Conservation (phyloP, 2,797 vertebrate species). For the Phoebastria nigripes region DNA sequence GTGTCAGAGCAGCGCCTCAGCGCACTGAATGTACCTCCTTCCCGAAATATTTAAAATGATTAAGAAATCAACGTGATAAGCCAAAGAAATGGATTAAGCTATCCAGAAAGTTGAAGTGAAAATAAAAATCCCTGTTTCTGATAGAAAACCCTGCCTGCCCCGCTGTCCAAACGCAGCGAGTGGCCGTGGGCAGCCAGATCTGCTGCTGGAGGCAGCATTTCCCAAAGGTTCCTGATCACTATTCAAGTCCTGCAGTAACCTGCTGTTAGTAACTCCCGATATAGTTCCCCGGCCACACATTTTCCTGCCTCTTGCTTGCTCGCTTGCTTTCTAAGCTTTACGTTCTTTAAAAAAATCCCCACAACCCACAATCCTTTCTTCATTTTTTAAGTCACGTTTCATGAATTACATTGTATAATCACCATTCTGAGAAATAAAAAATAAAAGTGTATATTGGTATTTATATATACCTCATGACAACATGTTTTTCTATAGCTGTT, state of each 20-base stretch:
- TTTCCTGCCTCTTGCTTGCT: background rate
- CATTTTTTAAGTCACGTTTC: background rate
- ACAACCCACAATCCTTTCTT: background rate
- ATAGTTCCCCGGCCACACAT: slow-evolving; percentile 39
- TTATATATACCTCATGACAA: background rate
- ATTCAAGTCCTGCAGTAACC: slow-evolving; percentile 35
- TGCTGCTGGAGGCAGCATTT: slow-evolving; percentile 11
- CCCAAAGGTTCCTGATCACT: slow-evolving; percentile 14
- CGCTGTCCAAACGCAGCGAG: background rate
- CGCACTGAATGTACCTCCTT: background rate
- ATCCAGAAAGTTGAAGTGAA: background rate
- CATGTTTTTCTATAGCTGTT: background rate
- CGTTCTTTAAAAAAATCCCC: background rate
- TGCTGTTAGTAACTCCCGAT: slow-evolving; percentile 16
- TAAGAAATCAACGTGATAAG: slow-evolving; percentile 13
- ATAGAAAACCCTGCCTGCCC: background rate
- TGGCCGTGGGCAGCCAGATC: background rate
- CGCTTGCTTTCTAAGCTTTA: background rate
- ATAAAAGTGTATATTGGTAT: background rate
- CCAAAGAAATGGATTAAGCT: background rate
- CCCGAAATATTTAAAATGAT: slow-evolving; percentile 22
- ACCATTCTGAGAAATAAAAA: background rate
- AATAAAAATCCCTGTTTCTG: background rate
- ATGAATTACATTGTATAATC: background rate
- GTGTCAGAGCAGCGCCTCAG: background rate